phyloP scores from a whole-genome alignment of 2,888 invertebrate genomes.

The Lepidonotus clava region DNA sequence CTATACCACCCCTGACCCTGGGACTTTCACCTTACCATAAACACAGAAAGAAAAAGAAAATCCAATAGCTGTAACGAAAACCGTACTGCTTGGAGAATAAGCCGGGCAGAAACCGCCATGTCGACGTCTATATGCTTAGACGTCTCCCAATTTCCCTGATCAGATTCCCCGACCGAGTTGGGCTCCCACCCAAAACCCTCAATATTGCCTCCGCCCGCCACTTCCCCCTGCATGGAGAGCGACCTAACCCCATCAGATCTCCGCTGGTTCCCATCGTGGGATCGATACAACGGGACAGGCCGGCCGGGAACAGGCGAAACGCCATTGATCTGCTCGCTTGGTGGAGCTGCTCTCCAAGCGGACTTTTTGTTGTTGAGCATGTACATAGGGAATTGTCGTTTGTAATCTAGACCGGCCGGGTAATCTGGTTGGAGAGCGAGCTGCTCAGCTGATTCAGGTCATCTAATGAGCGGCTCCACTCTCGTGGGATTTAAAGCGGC shows the following conservation, averaged over 20 bases:
- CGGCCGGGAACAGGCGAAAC: background rate
- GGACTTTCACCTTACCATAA: too few species aligned
- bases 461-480: background rate
- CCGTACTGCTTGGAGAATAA: too few species aligned
- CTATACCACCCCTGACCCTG: too few species aligned
- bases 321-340: background rate
- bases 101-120: too few species aligned
- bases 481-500: background rate
- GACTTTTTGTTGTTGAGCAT: background rate
- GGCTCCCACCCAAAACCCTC: too few species aligned
- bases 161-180: too few species aligned
- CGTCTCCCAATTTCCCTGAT: too few species aligned
- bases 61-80: too few species aligned
- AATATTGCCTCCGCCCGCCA: too few species aligned
- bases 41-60: too few species aligned
- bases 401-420: background rate
- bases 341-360: background rate
- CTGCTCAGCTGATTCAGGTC: background rate
- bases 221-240: too few species aligned
- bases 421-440: background rate
- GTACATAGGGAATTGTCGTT: background rate
- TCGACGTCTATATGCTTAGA: too few species aligned
- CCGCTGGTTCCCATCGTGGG: background rate
- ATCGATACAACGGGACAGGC: background rate
- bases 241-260: background rate